Conservation (phyloP, 1,140 invertebrate genomes). For the Palaemon carinicauda region DNA sequence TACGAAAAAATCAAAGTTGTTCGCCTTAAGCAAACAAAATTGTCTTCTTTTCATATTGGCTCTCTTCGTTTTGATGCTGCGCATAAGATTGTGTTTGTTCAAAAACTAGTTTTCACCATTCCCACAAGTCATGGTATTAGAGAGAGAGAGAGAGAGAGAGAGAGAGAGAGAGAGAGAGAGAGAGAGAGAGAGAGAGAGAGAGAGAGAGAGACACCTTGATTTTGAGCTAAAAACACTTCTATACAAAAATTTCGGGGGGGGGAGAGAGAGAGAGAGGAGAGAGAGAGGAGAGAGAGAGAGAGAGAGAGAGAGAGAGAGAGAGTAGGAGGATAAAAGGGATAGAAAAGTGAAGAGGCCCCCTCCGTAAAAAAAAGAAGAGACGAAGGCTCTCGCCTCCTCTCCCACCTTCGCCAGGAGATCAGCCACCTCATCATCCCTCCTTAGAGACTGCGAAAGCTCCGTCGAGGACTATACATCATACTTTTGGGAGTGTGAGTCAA, state of each 20-base stretch:
- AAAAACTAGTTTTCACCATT: no score
- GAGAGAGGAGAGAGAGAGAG: neutral
- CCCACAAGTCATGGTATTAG: no score
- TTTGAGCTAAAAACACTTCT: no score
- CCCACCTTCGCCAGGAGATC: neutral
- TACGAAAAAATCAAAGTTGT: no score
- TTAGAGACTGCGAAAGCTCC: conserved; percentile 32
- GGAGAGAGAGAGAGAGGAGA: neutral
- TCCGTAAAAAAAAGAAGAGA: no score
- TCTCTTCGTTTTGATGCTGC: no score
- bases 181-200: neutral
- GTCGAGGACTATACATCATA: conserved; percentile 51
- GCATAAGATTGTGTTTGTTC: no score
- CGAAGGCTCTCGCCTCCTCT: no score
- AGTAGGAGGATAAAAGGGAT: neutral
- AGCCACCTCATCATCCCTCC: conserved; percentile 43
- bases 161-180: neutral
- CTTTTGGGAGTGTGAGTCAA: conserved; percentile 51
- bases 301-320: neutral
- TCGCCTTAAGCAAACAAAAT: no score
- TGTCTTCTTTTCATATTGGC: no score
- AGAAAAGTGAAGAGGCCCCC: neutral
- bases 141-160: conserved; percentile 3
- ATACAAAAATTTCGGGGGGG: no score
- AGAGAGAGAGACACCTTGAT: conserved; percentile 6